A percentile compares a stretch with the other conserved stretches of the same genome.
Conservation (phyloP, 2,888 invertebrate species). For the Ctenicera cuprea region DNA sequence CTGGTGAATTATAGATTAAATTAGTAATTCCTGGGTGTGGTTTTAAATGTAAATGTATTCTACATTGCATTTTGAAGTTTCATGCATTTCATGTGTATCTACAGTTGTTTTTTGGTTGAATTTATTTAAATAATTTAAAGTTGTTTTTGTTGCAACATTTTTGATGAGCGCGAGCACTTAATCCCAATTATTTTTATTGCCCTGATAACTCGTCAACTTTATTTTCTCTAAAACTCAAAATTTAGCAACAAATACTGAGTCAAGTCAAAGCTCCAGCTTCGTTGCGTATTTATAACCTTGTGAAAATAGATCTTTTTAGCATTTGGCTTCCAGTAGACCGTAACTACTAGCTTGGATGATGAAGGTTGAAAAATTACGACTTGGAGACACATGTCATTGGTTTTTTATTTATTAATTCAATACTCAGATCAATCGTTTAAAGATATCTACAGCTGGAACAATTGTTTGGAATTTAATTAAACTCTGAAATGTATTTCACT, state of each 20-base stretch:
- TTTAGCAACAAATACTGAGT: too few species aligned
- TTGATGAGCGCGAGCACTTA: not conserved
- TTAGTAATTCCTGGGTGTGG: conserved; percentile 18
- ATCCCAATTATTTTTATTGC: conserved; percentile 1
- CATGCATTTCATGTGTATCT: not conserved
- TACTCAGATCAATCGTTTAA: not conserved
- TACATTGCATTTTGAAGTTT: not conserved
- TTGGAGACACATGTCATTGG: not conserved
- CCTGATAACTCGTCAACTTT: not conserved
- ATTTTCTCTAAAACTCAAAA: too few species aligned
- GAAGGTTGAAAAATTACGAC: conserved; percentile 21
- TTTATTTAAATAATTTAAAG: too few species aligned
- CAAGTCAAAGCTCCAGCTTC: not conserved
- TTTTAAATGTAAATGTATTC: conserved; percentile 1
- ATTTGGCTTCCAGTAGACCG: conserved; percentile 30
- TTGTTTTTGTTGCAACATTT: too few species aligned
- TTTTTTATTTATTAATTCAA: conserved; percentile 10
- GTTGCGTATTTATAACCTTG: conserved; percentile 31
- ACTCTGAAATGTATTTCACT: too few species aligned
- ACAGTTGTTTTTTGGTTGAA: too few species aligned
- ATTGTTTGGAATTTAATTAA: not conserved
- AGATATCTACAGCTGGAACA: not conserved
- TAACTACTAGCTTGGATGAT: conserved; percentile 3
- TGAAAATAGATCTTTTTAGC: conserved; percentile 29
- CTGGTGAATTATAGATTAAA: conserved; percentile 14